Base-by-base conservation (phyloP, 2,888 invertebrate species). In the Lobophora halterata region DNA sequence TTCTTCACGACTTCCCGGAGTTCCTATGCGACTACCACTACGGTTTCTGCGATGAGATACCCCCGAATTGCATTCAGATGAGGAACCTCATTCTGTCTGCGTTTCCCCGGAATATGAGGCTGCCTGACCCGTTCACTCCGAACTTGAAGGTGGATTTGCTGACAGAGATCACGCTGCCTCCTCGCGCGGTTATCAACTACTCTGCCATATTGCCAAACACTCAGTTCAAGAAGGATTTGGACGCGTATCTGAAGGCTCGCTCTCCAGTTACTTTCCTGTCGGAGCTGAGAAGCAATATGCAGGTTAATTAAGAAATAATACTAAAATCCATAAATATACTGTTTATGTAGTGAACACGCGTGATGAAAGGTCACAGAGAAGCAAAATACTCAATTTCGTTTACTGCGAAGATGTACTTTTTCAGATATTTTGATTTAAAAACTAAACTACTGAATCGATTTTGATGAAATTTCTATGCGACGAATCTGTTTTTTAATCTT, bases 21-120 rank as follows among this genome's bases (percentile, higher is more conserved):
- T 98, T 99, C 78, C 90, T 99, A 30, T 99, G 99, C 79, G 99
- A 99, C 75, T 99, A 98, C 79, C 98, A 99, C 78, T 99, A 99
- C 76, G 96, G 97, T 24, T 98, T 99, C 86, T 99, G 99, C 78
- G 99, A 99, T 79, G 98, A 97, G 45, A 99, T 99, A 61, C 99
- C 99, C 26, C 97, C 99, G 2, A 99, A 99, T 78, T 99, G 99
- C 81, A 98, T 99, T 55, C 99, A 96, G 79, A 97, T 99, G 97
- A 91, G 99, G 30, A 99, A 99, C 75, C 89, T 99, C 37, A 98
- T 99, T 34, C 88, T 99, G 46, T 98, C 98, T 2, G 99, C 99
- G 1, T 99, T 98, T 75, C 99, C 99, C 5, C 90, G 98, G 28
- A 97, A 97, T 71, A 99, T 99, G 99, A 90, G 98, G 1, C 88